Conservation (phyloP, 2,888 invertebrate genomes). For the Ceriagrion tenellum region DNA sequence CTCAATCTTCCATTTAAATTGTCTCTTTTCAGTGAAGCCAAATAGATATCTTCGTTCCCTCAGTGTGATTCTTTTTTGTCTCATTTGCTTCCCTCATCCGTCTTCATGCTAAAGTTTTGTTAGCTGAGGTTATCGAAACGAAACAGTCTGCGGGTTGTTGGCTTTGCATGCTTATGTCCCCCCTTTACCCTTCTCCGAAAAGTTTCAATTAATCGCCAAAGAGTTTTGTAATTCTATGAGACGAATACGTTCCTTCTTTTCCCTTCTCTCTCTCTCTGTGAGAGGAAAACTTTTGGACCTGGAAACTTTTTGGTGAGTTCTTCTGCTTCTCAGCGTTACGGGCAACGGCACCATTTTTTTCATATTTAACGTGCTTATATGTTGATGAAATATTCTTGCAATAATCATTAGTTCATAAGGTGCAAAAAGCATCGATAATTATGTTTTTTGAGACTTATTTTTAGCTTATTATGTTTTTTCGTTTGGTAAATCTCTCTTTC, state of each 20-base stretch:
- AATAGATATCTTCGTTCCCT: background rate
- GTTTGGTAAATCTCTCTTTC: too few species aligned
- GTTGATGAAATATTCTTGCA: background rate
- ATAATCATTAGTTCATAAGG: background rate
- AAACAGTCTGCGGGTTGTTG: conserved; percentile 51
- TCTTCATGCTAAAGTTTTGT: conserved; percentile 23
- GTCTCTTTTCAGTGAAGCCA: background rate
- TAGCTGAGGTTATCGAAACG: conserved; percentile 45
- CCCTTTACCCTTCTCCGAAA: background rate
- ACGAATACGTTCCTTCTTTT: background rate
- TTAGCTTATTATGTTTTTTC: too few species aligned
- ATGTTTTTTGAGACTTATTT: background rate
- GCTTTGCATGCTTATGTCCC: background rate
- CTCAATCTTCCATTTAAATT: background rate
- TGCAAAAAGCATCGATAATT: background rate
- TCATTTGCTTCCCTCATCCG: background rate
- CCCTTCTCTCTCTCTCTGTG: background rate
- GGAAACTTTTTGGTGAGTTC: background rate
- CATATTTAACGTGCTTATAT: background rate
- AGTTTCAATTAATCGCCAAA: conserved; percentile 28
- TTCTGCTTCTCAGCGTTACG: background rate
- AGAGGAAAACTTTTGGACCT: background rate
- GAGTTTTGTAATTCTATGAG: conserved; percentile 14
- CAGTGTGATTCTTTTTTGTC: background rate
- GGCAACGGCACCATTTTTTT: background rate